Base-by-base conservation (phyloP, 2,888 invertebrate species). In the Eucriotettix oculatus region DNA sequence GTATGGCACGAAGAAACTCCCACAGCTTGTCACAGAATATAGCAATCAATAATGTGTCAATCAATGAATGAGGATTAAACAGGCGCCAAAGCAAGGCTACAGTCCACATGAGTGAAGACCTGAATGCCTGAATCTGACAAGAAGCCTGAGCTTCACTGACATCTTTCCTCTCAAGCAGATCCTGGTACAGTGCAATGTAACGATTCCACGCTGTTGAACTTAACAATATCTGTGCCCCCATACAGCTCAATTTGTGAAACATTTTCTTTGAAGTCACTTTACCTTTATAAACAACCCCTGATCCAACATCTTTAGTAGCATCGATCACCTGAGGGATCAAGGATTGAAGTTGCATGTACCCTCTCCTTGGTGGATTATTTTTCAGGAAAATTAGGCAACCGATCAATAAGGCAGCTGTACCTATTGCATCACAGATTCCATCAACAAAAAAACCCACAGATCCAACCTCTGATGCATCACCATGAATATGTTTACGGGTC, bases 181-280 rank as follows among this genome's bases (percentile, higher is more conserved):
- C 82, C 67, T 90, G 88, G 69, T 89, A 91, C 9, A 86, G 73
- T 56, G 85, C 85, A 66, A 91, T 88, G 68, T 89, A 90, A 42
- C 89, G 80, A 74, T 91, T 90, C 91, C 91, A 91, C 10, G 85
- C 84, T 59, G 85, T 75, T 0, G 89, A 89, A 60, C 87, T 86
- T 0, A 89, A 71, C 57, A 87, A 69, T 70, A 90, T 77, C 70
- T 87, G 89, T 0, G 84, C 83, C 9, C 83, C 78, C 66, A 86
- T 83, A 65, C 85, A 76, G 16, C 82, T 73, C 29, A 87, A 71
- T 60, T 84, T 84, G 66, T 81, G 80, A 0, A 79, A 75, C 29
- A 87, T 81, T 65, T 84, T 81, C 59, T 81, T 82, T 43, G 82
- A 82, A 1, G 82, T 79, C 29, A 84, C 81, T 71, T 85, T 84